A percentile compares a stretch with the other conserved stretches of the same genome.
Evolutionary conservation across 1,140 invertebrate species (phyloP).

Genomic region (Kradibia gibbosae): DNA sequence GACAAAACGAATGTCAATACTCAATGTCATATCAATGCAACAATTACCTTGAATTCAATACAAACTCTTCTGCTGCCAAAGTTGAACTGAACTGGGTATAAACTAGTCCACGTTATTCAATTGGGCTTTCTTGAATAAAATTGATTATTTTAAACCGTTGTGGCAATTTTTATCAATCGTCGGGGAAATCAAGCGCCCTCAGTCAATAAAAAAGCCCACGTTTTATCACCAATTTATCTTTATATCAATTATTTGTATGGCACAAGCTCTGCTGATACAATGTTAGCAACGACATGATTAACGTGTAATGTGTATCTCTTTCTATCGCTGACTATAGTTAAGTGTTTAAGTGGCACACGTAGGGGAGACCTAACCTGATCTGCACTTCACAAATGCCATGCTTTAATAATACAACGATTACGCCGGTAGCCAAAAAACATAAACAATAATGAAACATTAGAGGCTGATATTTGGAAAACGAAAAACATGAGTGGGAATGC

Average conservation of each 20-base stretch:
- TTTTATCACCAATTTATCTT: constrained; percentile 32
- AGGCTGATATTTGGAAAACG: neutral
- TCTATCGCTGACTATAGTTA: neutral
- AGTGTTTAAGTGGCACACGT: too few relatives aligned
- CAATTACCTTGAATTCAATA: constrained; percentile 8
- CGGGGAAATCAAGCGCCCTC: constrained; percentile 25
- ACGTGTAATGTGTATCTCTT: neutral
- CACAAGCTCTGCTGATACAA: too few relatives aligned
- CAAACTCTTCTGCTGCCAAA: neutral
- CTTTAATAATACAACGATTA: too few relatives aligned
- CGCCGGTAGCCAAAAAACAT: constrained; percentile 5
- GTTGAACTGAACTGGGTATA: neutral
- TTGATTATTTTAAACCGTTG: neutral
- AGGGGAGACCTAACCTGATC: constrained; percentile 15
- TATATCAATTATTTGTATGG: neutral
- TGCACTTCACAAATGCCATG: neutral
- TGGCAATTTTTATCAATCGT: constrained; percentile 40
- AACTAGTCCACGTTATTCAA: neutral
- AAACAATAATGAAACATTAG: constrained; percentile 8
- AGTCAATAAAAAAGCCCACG: constrained; percentile 25
- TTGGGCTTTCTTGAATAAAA: neutral
- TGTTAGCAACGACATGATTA: too few relatives aligned
- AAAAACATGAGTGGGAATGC: constrained; percentile 76
- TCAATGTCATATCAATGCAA: constrained; percentile 40
- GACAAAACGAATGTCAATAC: neutral